Percentiles rank a stretch among this genome's conserved stretches.
These are phyloP conservation scores for Barbus barbus DNA, from an alignment of 2,113 vertebrate species.

Conservation along the genomic window DNA sequence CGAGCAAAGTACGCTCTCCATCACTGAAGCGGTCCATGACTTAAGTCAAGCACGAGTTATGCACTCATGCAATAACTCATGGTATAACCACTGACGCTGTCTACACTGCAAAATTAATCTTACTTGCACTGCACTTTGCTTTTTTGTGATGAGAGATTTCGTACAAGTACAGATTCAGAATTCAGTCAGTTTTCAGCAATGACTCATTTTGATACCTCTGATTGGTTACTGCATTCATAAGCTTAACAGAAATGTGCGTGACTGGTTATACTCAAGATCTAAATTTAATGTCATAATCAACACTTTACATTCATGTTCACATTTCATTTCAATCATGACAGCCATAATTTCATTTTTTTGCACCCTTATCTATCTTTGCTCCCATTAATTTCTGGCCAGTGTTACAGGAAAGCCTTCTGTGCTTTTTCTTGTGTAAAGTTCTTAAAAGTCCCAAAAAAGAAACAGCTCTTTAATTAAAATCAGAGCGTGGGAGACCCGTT, in stretches of 20 bases:
- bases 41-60: not conserved
- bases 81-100: not conserved
- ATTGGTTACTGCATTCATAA: not conserved
- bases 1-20: not conserved
- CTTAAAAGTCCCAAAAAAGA: constrained; percentile 17
- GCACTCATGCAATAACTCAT: not conserved
- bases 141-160: not conserved
- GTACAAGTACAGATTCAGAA: not conserved
- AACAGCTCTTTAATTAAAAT: constrained; percentile 12
- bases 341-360: too few species aligned
- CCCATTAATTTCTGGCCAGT: too few species aligned
- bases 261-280: not conserved
- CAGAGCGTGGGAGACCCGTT: not conserved
- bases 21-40: not conserved
- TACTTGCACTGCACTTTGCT: not conserved
- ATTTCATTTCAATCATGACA: not conserved
- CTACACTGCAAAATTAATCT: not conserved
- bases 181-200: not conserved
- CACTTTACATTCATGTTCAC: too few species aligned
- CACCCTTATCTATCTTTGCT: too few species aligned
- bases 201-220: not conserved
- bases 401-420: not conserved
- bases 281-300: not conserved
- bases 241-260: not conserved
- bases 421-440: not conserved